Conservation (phyloP, 23 tunicate genomes). For the Ascidia mentula region DNA sequence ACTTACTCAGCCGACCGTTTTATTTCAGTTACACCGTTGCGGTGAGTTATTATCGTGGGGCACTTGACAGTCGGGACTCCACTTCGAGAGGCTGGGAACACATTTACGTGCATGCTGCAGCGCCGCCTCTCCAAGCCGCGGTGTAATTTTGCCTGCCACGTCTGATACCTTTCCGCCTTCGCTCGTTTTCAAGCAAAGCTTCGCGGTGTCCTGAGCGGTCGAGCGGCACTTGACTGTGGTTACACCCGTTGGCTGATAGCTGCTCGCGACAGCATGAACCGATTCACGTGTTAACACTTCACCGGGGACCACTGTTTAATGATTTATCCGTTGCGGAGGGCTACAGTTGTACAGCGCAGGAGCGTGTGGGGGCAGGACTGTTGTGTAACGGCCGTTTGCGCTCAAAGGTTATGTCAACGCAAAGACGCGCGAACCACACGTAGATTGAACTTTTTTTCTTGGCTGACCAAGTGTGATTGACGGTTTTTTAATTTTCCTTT, state of each 20-base stretch:
- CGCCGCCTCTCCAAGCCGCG: background rate
- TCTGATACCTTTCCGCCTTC: background rate
- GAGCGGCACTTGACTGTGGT: background rate
- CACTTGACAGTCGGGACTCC: background rate
- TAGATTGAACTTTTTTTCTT: background rate
- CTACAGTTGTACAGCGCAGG: background rate
- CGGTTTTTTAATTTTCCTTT: background rate
- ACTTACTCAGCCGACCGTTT: background rate
- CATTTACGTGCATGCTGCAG: conserved; percentile 3
- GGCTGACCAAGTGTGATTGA: background rate
- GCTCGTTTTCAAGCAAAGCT: background rate
- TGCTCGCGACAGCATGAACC: background rate
- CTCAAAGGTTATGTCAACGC: conserved; percentile 5
- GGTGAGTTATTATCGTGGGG: background rate
- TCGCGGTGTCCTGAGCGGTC: background rate
- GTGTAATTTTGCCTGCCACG: background rate
- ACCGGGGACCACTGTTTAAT: background rate
- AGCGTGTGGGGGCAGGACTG: background rate
- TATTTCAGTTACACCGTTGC: background rate
- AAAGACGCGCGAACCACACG: background rate
- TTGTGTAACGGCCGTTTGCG: conserved; percentile 4
- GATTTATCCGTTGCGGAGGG: background rate
- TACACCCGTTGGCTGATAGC: background rate
- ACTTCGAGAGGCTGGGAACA: background rate
- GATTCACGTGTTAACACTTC: conserved; percentile 1